phyloP scores from a whole-genome alignment of 2,113 vertebrate species.

The Ciconia boyciana region DNA sequence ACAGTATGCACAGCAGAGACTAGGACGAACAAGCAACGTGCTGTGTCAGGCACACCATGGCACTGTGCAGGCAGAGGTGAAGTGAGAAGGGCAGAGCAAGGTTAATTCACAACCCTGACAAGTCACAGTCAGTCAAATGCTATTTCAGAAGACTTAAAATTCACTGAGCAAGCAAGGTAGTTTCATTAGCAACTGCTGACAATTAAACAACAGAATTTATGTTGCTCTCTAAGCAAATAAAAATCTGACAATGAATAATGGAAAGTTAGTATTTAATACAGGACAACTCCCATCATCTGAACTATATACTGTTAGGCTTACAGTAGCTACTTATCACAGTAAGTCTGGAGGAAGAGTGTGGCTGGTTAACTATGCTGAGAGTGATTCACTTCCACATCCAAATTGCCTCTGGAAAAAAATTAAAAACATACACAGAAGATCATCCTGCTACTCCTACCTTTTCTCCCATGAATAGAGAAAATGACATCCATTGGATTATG shows the following conservation, averaged over 20 bases:
- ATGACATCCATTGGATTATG: neutral
- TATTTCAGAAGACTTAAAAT: neutral
- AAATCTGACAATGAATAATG: neutral
- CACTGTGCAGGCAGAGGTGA: neutral
- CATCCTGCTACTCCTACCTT: neutral
- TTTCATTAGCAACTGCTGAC: neutral
- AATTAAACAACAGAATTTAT: neutral
- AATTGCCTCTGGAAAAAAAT: neutral
- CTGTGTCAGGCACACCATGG: neutral
- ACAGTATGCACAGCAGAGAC: neutral
- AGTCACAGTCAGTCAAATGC: neutral
- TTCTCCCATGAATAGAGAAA: neutral
- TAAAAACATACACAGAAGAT: neutral
- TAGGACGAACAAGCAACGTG: neutral
- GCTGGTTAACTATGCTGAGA: neutral
- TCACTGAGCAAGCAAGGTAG: neutral
- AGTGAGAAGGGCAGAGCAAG: neutral
- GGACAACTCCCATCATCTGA: neutral
- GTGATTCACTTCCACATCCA: neutral
- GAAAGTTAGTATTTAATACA: neutral
- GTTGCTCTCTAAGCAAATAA: neutral
- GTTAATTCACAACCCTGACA: neutral
- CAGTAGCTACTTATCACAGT: neutral
- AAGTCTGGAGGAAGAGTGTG: neutral
- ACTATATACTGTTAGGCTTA: neutral